Conservation (phyloP, 1,140 invertebrate genomes). For the Ylistrum balloti region DNA sequence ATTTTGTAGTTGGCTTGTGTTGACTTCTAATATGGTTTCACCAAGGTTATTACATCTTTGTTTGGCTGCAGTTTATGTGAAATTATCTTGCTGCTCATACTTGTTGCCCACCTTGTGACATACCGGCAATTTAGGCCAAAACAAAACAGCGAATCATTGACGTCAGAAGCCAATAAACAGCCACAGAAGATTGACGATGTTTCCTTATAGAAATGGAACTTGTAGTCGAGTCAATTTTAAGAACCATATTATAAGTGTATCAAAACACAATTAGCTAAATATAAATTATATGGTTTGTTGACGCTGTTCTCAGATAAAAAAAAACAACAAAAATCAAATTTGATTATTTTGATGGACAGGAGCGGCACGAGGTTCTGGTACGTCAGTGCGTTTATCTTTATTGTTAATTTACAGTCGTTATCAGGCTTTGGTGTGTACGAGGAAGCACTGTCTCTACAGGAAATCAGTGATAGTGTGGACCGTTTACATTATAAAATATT, state of each 20-base stretch:
- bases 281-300: constrained; percentile 8
- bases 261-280: constrained; percentile 15
- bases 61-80: too few relatives aligned
- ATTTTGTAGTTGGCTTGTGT: neutral
- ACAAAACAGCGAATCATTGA: neutral
- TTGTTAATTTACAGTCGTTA: neutral
- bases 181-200: neutral
- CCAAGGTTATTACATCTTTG: neutral
- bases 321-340: too few relatives aligned
- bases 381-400: neutral
- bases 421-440: neutral
- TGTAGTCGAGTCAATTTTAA: neutral
- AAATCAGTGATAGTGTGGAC: neutral
- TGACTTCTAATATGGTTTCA: neutral
- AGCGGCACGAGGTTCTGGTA: neutral
- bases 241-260: neutral
- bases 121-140: neutral
- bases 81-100: neutral
- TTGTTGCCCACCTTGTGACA: neutral
- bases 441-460: neutral
- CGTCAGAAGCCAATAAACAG: constrained; percentile 6
- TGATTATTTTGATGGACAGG: constrained; percentile 38
- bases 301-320: neutral
- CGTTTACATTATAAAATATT: neutral
- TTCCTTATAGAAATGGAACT: neutral